Conservation (phyloP, 2,113 vertebrate genomes). For the Progne subis region DNA sequence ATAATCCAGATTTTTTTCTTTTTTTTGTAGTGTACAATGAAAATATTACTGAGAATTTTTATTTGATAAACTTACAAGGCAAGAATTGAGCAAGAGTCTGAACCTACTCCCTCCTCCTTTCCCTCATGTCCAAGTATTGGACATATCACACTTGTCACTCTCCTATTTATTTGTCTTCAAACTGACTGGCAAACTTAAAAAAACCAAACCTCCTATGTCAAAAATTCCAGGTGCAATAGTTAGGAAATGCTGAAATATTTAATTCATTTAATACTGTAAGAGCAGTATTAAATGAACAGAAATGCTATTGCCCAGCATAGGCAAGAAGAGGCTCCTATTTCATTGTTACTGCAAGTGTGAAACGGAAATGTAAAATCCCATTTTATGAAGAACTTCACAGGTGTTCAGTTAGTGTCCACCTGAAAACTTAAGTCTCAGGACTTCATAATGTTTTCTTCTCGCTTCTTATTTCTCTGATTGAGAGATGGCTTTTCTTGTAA, state of each 20-base stretch:
- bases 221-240: background rate
- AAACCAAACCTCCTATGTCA: rapidly evolving
- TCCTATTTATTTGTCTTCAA: background rate
- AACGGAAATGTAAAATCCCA: background rate
- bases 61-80: background rate
- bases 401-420: background rate
- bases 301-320: background rate
- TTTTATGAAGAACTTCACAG: background rate
- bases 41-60: background rate
- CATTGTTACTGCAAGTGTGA: background rate
- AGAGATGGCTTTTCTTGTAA: background rate
- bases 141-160: background rate
- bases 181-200: background rate
- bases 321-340: background rate
- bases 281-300: background rate
- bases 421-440: background rate
- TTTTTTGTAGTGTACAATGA: background rate
- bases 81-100: background rate
- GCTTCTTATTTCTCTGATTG: background rate
- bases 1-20: background rate
- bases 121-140: background rate
- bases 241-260: background rate
- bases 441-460: background rate
- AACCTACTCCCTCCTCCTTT: background rate
- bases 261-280: too few species aligned